These are phyloP conservation scores for Oligia fasciuncula DNA, from an alignment of 2,888 invertebrate genomes.

Conservation along the genomic window DNA sequence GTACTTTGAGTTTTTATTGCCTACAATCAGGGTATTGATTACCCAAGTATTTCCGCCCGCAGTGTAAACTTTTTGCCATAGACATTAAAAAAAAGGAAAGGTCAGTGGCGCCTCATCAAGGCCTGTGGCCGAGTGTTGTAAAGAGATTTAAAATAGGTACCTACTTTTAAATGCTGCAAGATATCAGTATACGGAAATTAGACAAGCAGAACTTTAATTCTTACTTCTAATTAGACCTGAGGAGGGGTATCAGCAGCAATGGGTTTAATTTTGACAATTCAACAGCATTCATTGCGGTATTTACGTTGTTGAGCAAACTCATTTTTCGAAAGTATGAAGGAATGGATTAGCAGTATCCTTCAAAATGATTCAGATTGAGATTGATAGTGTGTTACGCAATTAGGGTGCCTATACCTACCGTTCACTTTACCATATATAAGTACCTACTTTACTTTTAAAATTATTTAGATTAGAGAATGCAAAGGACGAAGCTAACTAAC, in stretches of 20 bases:
- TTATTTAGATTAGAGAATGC: neutral
- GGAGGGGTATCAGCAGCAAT: too few relatives aligned
- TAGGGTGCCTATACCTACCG: too few relatives aligned
- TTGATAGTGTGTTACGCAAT: too few relatives aligned
- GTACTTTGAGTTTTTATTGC: slow-evolving; percentile 38
- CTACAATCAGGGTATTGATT: slow-evolving; percentile 56
- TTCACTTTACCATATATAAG: too few relatives aligned
- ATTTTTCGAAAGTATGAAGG: too few relatives aligned
- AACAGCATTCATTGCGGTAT: too few relatives aligned
- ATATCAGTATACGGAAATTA: slow-evolving; percentile 25
- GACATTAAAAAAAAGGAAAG: slow-evolving; percentile 63
- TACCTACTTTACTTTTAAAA: too few relatives aligned
- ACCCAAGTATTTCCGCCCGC: slow-evolving; percentile 67
- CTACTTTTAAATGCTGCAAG: slow-evolving; percentile 46
- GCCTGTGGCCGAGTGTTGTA: slow-evolving; percentile 59
- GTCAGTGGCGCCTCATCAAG: slow-evolving; percentile 70
- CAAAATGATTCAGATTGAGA: too few relatives aligned
- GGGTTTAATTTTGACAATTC: too few relatives aligned
- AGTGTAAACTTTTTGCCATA: slow-evolving; percentile 59
- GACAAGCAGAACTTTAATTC: slow-evolving; percentile 4
- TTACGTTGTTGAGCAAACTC: too few relatives aligned
- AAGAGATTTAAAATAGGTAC: slow-evolving; percentile 30
- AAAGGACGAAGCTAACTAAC: neutral
- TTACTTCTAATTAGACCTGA: neutral
- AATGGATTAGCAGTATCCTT: too few relatives aligned